A percentile compares a stretch with the other conserved stretches of the same genome.
phyloP scores from a whole-genome alignment of 2,888 invertebrate species.

The Diloba caeruleocephala region DNA sequence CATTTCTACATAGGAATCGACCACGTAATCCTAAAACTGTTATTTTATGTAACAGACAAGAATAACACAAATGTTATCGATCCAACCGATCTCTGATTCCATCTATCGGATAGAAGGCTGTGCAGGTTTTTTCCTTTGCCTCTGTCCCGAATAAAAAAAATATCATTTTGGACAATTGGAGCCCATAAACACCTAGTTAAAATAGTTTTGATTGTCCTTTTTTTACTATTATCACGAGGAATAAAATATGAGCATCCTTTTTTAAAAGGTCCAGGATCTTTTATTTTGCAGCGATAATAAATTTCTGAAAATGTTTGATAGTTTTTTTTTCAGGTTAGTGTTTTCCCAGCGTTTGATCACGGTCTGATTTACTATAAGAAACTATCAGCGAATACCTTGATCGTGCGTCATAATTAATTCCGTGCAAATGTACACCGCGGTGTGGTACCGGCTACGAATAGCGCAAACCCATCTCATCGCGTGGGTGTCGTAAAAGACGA shows the following conservation, averaged over 20 bases:
- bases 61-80: slow-evolving; percentile 47
- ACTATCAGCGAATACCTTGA: too few relatives aligned
- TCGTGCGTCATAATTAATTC: too few relatives aligned
- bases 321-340: too few relatives aligned
- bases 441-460: too few relatives aligned
- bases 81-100: slow-evolving; percentile 45
- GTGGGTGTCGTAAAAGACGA: too few relatives aligned
- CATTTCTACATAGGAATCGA: neutral
- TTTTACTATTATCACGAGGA: slow-evolving; percentile 18
- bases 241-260: slow-evolving; percentile 8
- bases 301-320: too few relatives aligned
- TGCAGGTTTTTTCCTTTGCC: slow-evolving; percentile 44
- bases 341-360: too few relatives aligned
- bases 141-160: slow-evolving; percentile 36
- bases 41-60: slow-evolving; percentile 26
- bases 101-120: slow-evolving; percentile 45
- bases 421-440: too few relatives aligned
- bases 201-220: slow-evolving; percentile 45
- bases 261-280: slow-evolving; percentile 9
- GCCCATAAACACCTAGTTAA: slow-evolving; percentile 67
- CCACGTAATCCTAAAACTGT: slow-evolving; percentile 19
- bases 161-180: slow-evolving; percentile 43
- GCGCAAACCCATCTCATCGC: too few relatives aligned
- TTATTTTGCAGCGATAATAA: too few relatives aligned
- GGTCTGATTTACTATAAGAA: too few relatives aligned